phyloP scores from a whole-genome alignment of 2,113 vertebrate species.

The Melanocharis versteri region DNA sequence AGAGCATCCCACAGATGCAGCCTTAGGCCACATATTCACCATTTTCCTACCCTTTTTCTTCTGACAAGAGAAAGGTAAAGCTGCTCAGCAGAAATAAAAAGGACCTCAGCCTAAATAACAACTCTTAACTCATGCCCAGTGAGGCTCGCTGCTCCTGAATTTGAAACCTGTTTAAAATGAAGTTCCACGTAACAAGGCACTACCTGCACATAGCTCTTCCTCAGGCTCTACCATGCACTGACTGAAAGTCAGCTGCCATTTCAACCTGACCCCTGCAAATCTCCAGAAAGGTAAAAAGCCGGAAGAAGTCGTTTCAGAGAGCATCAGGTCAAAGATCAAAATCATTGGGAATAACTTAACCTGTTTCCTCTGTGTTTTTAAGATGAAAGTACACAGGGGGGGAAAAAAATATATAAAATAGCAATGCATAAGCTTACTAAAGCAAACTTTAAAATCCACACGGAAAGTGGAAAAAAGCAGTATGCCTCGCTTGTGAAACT shows the following conservation, averaged over 20 bases:
- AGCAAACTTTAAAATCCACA: neutral
- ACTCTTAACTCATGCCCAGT: neutral
- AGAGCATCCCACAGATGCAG: neutral
- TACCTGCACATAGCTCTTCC: neutral
- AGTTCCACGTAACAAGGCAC: neutral
- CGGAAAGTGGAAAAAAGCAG: neutral
- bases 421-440: neutral
- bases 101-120: neutral
- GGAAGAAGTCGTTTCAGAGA: neutral
- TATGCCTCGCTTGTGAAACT: neutral
- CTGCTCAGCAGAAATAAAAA: neutral
- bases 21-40: neutral
- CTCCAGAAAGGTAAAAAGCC: neutral
- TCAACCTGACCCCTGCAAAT: neutral
- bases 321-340: neutral
- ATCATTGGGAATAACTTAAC: neutral
- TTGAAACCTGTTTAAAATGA: neutral
- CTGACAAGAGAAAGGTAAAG: neutral
- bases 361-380: neutral
- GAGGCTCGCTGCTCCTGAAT: neutral
- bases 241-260: neutral
- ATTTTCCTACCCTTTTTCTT: neutral
- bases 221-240: neutral
- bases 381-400: neutral
- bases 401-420: neutral